phyloP scores from a whole-genome alignment of 64 coral and sea anemone species.

The Actinia equina region DNA sequence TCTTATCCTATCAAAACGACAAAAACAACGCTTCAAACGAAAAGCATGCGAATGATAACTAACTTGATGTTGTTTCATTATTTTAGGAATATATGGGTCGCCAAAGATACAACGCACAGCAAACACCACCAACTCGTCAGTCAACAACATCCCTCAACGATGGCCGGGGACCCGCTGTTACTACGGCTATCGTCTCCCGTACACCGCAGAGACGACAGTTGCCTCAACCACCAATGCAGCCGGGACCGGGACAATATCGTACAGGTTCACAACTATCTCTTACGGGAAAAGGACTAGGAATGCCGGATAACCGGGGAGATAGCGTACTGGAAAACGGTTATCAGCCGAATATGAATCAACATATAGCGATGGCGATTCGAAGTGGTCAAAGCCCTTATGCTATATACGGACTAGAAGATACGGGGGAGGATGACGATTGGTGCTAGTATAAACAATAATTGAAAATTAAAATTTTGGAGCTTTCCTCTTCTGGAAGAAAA shows the following conservation, averaged over 20 bases:
- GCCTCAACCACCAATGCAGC: conserved; percentile 73
- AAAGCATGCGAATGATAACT: background rate
- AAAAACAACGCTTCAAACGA: too few relatives aligned
- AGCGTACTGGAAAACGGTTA: conserved; percentile 92
- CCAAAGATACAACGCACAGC: conserved; percentile 44
- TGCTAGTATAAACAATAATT: conserved; percentile 43
- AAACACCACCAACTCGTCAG: conserved; percentile 42
- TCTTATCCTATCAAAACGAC: background rate
- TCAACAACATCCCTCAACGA: conserved; percentile 93
- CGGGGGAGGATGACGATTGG: conserved; percentile 96
- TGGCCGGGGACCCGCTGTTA: conserved; percentile 74
- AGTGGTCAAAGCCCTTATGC: conserved; percentile 98
- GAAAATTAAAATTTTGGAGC: background rate
- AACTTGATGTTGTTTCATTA: background rate
- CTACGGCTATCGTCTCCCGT: conserved; percentile 53
- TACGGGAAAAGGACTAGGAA: conserved; percentile 71
- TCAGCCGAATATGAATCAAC: conserved; percentile 98
- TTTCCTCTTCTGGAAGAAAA: background rate
- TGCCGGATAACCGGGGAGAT: conserved; percentile 78
- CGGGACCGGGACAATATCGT: conserved; percentile 17
- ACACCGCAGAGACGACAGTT: conserved; percentile 62
- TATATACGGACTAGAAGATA: conserved; percentile 92
- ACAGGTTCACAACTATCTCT: conserved; percentile 87
- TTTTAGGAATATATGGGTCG: conserved; percentile 20
- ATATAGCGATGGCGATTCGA: conserved; percentile 99